Base-by-base conservation (phyloP, 2,888 invertebrate species). In the Noctuana brunneofusca region DNA sequence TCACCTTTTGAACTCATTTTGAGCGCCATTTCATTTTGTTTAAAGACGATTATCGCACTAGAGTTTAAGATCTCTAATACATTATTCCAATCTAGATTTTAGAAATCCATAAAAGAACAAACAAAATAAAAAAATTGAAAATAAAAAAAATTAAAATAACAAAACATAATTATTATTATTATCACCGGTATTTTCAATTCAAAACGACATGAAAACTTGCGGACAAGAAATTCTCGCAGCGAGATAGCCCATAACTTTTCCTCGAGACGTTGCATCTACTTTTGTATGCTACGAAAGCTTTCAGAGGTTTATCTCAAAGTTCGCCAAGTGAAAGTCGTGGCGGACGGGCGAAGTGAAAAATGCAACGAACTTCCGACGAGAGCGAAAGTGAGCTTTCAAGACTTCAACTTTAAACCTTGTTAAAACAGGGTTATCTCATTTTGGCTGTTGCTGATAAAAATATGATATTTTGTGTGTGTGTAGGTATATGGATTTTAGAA, bases 301-400 rank as follows among this genome's bases (percentile, higher is more conserved):
- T 53, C 58, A 58, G 63, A 66, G 66, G 65, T 69, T 75, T 80
- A 78, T 79, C 78, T 76, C 65, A 77, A 86, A 87, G 75, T 87
- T 83, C 56, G 64, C 50, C 64, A 63, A 79, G 85, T 73, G 86
- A 89, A 89, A 89, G 89, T 86, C 73, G 63, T 65, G 66, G 16
- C 64, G 69, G 71, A 71, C 74, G 67, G 71, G 75, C 72, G 76
- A 72, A 76, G 83, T 85, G 87, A 90, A 90, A 90, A 90, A 89
- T 89, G 86, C 84, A 84, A 74, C 77, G 72, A 83, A 85, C 79
- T 87, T 82, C 69, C 69, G 63, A 38, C 59, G 83, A 87, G 74
- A 87, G 80, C 63, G 84, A 88, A 76, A 89, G 89, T 84, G 80
- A 71, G 69, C 70, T 41, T 57, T 57, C 63, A 63, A 63, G 71